Evolutionary conservation across 2,113 vertebrate genomes (phyloP), one percentile per base, ranked within the genome.

Genomic region (Rhinogobius similis): DNA sequence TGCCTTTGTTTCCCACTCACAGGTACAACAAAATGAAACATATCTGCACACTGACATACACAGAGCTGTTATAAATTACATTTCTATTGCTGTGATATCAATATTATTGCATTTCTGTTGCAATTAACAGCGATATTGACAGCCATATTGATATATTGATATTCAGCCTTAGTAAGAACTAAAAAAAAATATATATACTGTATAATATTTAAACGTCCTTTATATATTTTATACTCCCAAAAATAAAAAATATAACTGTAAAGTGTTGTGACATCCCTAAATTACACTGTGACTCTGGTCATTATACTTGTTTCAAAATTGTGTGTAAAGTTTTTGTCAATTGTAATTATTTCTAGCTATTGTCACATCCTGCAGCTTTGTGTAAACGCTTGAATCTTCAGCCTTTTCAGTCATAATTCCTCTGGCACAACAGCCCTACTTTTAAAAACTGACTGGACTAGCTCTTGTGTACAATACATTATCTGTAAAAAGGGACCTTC

Each of bases 1-100:
- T 96, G 46, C 96, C 96, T 61, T 94, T 91, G 65, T 96, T 99
- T 62, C 95, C 97, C 67, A 91, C 93, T 20, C 94, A 98, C 87
- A 98, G 97, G 98, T 99, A 93, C 86, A 91, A 24, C 18, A 26
- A 13, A 13, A 9, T 0, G 50, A 53, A n/a, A 52, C 10, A n/a
- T 3, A 52, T 10, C 10, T 36, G 32, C 9, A 46, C 18, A 46
- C 43, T n/a, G n/a, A n/a, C n/a, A n/a, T n/a, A n/a, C n/a, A n/a
- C n/a, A n/a, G n/a, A n/a, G n/a, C n/a, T n/a, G n/a, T n/a, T n/a
- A n/a, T n/a, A n/a, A n/a, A n/a, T n/a, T n/a, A n/a, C n/a, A n/a
- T n/a, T n/a, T n/a, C n/a, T n/a, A n/a, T n/a, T n/a, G n/a, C n/a
- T n/a, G n/a, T n/a, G n/a, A n/a, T n/a, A n/a, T n/a, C n/a, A n/a